phyloP scores from a whole-genome alignment of 35 echinoderm and acorn worm genomes.

The Eucidaris tribuloides region DNA sequence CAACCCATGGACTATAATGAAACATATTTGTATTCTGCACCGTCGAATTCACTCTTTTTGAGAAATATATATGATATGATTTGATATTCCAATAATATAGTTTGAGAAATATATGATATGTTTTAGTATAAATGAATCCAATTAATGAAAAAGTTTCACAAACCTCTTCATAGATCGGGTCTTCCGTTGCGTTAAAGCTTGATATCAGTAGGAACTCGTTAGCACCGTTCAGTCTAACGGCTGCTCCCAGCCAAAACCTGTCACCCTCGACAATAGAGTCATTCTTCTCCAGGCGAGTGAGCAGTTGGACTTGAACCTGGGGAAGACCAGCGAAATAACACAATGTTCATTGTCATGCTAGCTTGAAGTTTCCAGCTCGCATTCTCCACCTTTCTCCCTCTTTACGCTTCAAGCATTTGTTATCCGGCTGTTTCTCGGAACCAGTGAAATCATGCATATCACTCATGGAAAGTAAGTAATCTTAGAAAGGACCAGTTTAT shows the following conservation, averaged over 20 bases:
- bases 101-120: neutral
- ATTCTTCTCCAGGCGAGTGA: constrained; percentile 65
- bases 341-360: no score
- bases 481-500: no score
- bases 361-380: no score
- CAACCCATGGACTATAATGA: no score
- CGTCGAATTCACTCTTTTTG: no score
- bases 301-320: constrained; percentile 76
- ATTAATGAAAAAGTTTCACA: neutral
- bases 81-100: neutral
- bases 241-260: constrained; percentile 48
- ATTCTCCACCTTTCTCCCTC: no score
- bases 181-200: constrained; percentile 51
- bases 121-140: neutral
- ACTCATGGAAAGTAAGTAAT: no score
- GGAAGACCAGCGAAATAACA: no score
- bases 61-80: neutral
- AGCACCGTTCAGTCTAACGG: constrained; percentile 25
- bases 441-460: no score
- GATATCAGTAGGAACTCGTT: constrained; percentile 55
- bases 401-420: no score
- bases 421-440: no score
- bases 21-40: no score
- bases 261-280: constrained; percentile 73
- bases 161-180: constrained; percentile 44